Evolutionary conservation across 1,140 invertebrate species (phyloP).

Genomic region (Lepidostoma basale): DNA sequence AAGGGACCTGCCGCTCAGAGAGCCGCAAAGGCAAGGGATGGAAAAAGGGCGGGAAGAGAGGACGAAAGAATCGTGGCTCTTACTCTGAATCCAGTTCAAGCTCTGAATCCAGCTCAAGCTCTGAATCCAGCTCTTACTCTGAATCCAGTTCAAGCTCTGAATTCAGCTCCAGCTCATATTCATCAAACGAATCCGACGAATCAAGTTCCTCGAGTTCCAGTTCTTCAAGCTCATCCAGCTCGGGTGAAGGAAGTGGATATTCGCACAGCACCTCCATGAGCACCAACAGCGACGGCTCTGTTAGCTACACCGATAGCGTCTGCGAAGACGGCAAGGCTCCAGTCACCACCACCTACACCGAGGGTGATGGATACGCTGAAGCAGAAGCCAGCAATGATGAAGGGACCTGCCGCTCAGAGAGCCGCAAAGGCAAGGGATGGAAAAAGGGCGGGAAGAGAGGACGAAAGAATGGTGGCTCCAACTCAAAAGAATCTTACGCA

Average conservation of each 20-base stretch:
- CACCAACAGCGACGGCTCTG: neutral
- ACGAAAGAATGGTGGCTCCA: neutral
- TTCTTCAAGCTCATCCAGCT: neutral
- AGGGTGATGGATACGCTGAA: neutral
- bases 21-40: neutral
- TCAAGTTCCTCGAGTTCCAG: neutral
- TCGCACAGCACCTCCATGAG: neutral
- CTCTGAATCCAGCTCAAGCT: neutral
- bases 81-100: neutral
- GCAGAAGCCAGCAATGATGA: neutral
- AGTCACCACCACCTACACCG: neutral
- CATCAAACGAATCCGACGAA: neutral
- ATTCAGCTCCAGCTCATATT: no score
- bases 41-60: neutral
- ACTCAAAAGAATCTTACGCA: neutral
- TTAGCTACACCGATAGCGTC: neutral
- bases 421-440: neutral
- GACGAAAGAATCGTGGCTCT: neutral
- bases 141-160: neutral
- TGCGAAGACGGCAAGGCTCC: neutral
- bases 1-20: neutral
- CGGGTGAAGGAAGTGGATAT: neutral
- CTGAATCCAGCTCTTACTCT: neutral
- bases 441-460: neutral
- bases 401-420: neutral